These are phyloP conservation scores for Formica aserva DNA, from an alignment of 2,888 invertebrate genomes.

Conservation along the genomic window DNA sequence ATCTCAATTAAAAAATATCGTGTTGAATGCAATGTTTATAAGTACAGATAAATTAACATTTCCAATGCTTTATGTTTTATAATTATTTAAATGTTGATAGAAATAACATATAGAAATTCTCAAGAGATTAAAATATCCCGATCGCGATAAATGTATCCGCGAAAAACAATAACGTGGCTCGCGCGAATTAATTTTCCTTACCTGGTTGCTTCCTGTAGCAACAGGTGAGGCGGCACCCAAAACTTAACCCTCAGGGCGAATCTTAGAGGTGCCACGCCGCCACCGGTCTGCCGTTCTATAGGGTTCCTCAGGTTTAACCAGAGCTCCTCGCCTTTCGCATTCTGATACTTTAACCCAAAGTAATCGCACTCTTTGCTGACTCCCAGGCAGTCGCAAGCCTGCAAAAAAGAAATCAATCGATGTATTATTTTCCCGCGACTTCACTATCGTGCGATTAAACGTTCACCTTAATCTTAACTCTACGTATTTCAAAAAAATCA, in stretches of 20 bases:
- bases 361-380: constrained; percentile 95
- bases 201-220: constrained; percentile 94
- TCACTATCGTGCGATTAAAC: background rate
- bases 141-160: background rate
- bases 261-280: constrained; percentile 89
- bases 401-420: constrained; percentile 62
- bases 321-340: constrained; percentile 90
- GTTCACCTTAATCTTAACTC: background rate
- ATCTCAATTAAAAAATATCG: background rate
- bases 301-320: constrained; percentile 96
- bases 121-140: background rate
- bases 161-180: background rate
- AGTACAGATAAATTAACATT: background rate
- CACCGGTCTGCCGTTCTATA: constrained; percentile 91
- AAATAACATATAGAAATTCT: background rate
- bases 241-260: constrained; percentile 94
- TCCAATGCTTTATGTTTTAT: background rate
- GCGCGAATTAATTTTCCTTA: constrained; percentile 80
- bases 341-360: constrained; percentile 92
- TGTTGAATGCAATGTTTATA: background rate
- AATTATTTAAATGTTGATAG: background rate
- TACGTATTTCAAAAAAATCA: background rate
- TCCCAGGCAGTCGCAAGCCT: constrained; percentile 94
- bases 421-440: background rate
- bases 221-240: constrained; percentile 95